Conservation (phyloP, 2,888 invertebrate species). For the Aproaerema taeniolella region DNA sequence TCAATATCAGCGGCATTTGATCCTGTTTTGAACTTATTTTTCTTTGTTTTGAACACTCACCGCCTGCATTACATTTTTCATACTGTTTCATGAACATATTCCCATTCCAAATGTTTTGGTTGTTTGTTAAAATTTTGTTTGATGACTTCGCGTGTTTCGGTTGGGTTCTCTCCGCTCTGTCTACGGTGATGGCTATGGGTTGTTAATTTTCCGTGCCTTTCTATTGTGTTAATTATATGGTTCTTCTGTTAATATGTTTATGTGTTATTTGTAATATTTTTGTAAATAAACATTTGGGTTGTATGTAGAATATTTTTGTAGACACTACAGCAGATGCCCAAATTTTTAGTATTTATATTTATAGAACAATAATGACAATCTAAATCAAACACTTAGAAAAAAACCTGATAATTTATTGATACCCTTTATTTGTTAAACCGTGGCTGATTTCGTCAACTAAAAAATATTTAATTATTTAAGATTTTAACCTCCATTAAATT, state of each 20-base stretch:
- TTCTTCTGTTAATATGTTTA: constrained; percentile 20
- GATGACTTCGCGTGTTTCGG: constrained; percentile 55
- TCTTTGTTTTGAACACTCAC: no score
- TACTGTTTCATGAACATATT: no score
- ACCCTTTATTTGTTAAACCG: no score
- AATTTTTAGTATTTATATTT: background rate
- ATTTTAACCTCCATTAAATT: no score
- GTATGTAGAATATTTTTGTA: constrained; percentile 6
- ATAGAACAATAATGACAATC: no score
- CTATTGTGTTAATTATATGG: constrained; percentile 35
- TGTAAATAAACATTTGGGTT: constrained; percentile 4
- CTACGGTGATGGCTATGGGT: constrained; percentile 62
- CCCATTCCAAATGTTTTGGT: constrained; percentile 4
- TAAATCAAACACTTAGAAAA: no score
- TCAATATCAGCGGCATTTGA: no score
- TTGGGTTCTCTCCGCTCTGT: constrained; percentile 41
- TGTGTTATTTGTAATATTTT: constrained; percentile 5
- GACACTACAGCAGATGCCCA: constrained; percentile 4
- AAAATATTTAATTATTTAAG: no score
- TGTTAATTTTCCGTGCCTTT: constrained; percentile 45
- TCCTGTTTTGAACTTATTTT: no score
- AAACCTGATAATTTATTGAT: no score
- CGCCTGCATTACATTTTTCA: no score
- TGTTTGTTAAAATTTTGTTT: constrained; percentile 52
- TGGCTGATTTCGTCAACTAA: no score